A percentile compares a stretch with the other conserved stretches of the same genome.
Evolutionary conservation across 2,113 vertebrate genomes (phyloP).

Genomic region (Cacatua alba): DNA sequence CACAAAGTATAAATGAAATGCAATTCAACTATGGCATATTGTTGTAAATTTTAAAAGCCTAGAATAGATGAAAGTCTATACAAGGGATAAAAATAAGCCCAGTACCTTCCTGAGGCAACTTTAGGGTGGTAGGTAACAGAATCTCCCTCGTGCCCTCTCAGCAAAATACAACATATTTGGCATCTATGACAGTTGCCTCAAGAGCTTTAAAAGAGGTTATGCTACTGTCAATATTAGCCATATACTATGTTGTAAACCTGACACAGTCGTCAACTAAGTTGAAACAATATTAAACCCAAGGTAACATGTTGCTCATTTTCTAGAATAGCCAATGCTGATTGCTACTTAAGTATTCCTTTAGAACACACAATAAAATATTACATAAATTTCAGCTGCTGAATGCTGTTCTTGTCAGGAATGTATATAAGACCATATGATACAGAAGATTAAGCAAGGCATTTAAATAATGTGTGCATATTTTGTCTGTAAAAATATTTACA

Average conservation of each 20-base stretch:
- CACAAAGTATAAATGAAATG: neutral
- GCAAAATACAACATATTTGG: neutral
- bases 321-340: neutral
- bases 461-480: neutral
- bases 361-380: neutral
- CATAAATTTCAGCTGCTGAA: neutral
- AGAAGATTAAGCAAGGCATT: neutral
- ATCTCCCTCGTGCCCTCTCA: neutral
- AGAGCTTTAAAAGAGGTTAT: neutral
- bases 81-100: neutral
- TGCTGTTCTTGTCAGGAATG: neutral
- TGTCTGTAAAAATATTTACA: neutral
- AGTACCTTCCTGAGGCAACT: neutral
- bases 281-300: neutral
- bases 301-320: neutral
- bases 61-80: neutral
- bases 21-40: neutral
- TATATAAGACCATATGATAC: neutral
- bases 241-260: neutral
- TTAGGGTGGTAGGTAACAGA: neutral
- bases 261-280: neutral
- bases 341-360: neutral
- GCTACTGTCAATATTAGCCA: neutral
- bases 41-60: neutral
- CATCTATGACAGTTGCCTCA: neutral